phyloP scores from a whole-genome alignment of 2,113 vertebrate species.

The Empidonax traillii region DNA sequence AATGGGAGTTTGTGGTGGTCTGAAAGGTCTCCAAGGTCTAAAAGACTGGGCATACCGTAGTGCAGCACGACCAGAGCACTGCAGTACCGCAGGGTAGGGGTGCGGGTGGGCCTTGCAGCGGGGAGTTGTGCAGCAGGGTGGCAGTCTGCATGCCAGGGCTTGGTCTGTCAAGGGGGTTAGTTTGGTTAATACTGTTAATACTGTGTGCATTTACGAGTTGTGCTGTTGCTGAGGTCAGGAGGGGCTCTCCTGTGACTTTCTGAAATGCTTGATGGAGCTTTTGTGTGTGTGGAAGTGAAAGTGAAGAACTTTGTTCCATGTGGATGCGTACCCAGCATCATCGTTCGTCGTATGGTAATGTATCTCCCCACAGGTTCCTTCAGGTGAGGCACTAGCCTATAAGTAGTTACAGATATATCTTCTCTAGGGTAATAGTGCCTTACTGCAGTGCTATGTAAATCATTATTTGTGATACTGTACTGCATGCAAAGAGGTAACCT shows the following conservation, averaged over 20 bases:
- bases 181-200: background rate
- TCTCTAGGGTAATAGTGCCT: background rate
- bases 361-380: background rate
- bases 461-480: background rate
- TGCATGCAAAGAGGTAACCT: background rate
- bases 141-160: background rate
- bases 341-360: rapidly evolving
- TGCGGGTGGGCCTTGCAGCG: rapidly evolving
- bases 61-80: background rate
- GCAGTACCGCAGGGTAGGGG: rapidly evolving
- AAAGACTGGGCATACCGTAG: background rate
- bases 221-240: background rate
- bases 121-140: background rate
- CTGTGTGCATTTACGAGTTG: background rate
- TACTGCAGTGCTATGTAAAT: background rate
- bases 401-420: background rate
- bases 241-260: background rate
- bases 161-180: background rate
- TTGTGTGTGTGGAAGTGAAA: background rate
- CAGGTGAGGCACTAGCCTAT: background rate
- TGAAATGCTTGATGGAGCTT: background rate
- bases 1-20: background rate
- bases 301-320: background rate
- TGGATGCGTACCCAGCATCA: background rate
- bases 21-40: background rate